phyloP scores from a whole-genome alignment of 1,140 invertebrate genomes.

The Tribolium castaneum region DNA sequence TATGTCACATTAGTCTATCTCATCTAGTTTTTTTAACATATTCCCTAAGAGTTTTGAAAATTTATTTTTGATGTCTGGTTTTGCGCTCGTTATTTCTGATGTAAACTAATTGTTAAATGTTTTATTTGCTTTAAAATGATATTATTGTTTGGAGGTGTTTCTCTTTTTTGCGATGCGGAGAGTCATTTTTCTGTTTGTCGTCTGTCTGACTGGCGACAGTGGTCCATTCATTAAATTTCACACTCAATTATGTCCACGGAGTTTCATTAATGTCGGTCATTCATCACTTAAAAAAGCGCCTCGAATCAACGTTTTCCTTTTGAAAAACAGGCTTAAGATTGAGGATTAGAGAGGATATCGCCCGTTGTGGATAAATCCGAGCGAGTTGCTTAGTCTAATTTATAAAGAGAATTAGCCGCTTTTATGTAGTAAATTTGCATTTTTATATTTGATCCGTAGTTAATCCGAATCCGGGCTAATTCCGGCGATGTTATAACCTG shows the following conservation, averaged over 20 bases:
- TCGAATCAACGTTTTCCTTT: slow-evolving; percentile 10
- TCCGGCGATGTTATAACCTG: not conserved
- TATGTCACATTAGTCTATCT: too few species aligned
- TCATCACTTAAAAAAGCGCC: slow-evolving; percentile 19
- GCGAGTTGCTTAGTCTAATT: slow-evolving; percentile 4
- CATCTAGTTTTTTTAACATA: too few species aligned
- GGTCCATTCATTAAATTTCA: slow-evolving; percentile 16
- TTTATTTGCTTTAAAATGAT: too few species aligned
- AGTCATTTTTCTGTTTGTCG: not conserved
- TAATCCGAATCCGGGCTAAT: slow-evolving; percentile 4
- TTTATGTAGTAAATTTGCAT: slow-evolving; percentile 16
- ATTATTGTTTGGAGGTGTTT: too few species aligned
- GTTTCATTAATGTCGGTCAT: slow-evolving; percentile 22
- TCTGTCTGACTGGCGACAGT: not conserved
- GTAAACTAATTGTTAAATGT: too few species aligned
- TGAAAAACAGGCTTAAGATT: not conserved
- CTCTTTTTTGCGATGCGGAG: not conserved
- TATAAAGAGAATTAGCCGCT: slow-evolving; percentile 31
- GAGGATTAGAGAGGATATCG: slow-evolving; percentile 7
- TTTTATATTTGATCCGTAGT: slow-evolving; percentile 19
- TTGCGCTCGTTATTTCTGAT: too few species aligned
- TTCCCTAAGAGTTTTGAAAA: too few species aligned
- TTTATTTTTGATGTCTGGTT: too few species aligned
- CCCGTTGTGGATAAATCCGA: not conserved
- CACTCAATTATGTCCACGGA: slow-evolving; percentile 21